A percentile compares a stretch with the other conserved stretches of the same genome.
phyloP scores from a whole-genome alignment of 2,797 vertebrate species.

The Halcyon chelicuti region DNA sequence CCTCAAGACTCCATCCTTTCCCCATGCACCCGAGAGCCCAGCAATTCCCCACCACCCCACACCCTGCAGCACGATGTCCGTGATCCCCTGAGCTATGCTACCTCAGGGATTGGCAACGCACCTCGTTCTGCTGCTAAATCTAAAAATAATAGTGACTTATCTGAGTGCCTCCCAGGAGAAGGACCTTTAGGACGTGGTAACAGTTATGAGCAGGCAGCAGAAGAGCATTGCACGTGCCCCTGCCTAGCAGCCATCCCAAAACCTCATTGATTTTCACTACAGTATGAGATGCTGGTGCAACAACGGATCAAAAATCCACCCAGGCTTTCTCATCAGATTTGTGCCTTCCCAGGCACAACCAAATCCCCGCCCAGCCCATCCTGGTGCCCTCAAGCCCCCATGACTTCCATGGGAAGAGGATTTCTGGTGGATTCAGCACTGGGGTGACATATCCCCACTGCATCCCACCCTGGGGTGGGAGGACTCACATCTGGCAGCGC shows the following conservation, averaged over 20 bases:
- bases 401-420: not conserved
- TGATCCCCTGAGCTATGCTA: not conserved
- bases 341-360: not conserved
- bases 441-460: rapidly evolving
- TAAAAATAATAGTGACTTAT: not conserved
- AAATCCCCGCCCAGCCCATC: not conserved
- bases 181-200: not conserved
- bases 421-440: not conserved
- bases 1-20: not conserved
- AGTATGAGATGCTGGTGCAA: not conserved
- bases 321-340: not conserved
- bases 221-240: not conserved
- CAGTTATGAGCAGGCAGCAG: not conserved
- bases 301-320: not conserved
- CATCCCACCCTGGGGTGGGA: rapidly evolving
- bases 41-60: not conserved
- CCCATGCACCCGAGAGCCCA: not conserved
- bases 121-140: not conserved
- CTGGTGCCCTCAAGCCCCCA: not conserved
- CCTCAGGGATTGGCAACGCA: not conserved
- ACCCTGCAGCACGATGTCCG: not conserved
- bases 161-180: not conserved
- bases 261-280: not conserved
- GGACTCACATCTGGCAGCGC: rapidly evolving
- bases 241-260: not conserved